Base-by-base conservation (phyloP, 2,113 vertebrate species). In the Tyto alba region DNA sequence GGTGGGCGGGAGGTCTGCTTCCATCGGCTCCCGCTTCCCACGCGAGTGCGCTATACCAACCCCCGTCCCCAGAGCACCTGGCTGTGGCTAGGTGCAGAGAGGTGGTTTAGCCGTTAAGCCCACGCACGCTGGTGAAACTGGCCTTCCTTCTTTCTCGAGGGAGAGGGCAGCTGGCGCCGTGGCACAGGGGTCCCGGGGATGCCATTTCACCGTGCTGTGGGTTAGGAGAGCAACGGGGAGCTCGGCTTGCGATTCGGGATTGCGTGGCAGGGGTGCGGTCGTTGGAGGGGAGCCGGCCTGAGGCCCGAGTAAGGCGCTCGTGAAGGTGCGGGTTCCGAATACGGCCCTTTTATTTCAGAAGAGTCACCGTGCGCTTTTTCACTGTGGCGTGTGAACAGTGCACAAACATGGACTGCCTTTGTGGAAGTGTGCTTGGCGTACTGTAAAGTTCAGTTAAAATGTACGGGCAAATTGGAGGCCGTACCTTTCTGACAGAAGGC, bases 171-270 rank as follows among this genome's bases (percentile, higher is more conserved):
- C 69, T 25, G 30, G 9, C 22, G 19, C 56, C 34, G 1, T 23
- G 22, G 56, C 7, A 5, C 11, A 2, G 36, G 22, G 48, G 26
- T 45, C 75, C 25, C 1, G 0, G 15, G 55, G 63, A 20, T 92
- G 50, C 38, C 7, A 1, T 52, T 62, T 43, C 13, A 3, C 1
- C 1, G 18, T 23, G 0, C 16, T 8, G 16, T 16, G 41, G n/a
- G 16, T 56, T 43, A 15, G 40, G 47, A 62, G 63, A 38, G 75
- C 1, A 1, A 2, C 14, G 47, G 16, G 21, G 47, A 81, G 1
- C 47, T 55, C 2, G 0, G 5, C 1, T 2, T n/a, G 34, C 4
- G 1, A 1, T 66, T 56, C 41, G 59, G 45, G 50, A 4, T 68
- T 72, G 43, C 52, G 38, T 34, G 23, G 20, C 52, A 27, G 32